Percentiles rank a stretch among this genome's conserved stretches.
Evolutionary conservation across 23 tunicate genomes (phyloP).

Genomic region (Trididemnum miniatum): DNA sequence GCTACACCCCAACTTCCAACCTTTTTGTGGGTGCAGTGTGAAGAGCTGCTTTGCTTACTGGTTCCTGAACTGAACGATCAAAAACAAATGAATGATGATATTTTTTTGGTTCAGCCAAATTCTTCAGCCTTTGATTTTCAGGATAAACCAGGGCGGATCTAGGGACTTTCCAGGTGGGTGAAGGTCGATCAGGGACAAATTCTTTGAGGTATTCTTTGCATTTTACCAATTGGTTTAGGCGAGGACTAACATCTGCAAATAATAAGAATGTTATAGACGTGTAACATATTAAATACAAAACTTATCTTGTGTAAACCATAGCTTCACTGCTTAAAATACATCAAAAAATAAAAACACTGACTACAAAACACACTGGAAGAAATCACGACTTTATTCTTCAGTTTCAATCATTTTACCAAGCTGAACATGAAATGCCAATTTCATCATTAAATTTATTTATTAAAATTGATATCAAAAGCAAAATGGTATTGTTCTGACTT

Average conservation of each 20-base stretch:
- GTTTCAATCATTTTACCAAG: too few relatives aligned
- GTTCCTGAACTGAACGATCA: conserved; percentile 50
- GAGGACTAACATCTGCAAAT: conserved; percentile 40
- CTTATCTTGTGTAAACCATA: too few relatives aligned
- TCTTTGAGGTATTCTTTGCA: conserved; percentile 53
- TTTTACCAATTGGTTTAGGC: conserved; percentile 58
- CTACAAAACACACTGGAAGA: too few relatives aligned
- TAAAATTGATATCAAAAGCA: too few relatives aligned
- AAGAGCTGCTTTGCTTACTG: conserved; percentile 35
- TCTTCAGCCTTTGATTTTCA: conserved; percentile 33
- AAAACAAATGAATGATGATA: conserved; percentile 54
- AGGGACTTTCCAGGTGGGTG: conserved; percentile 63
- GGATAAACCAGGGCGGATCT: conserved; percentile 44
- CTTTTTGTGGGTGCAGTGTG: conserved; percentile 47
- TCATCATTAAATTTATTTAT: too few relatives aligned
- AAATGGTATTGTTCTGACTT: too few relatives aligned
- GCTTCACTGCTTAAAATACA: too few relatives aligned
- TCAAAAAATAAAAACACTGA: too few relatives aligned
- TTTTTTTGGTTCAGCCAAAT: conserved; percentile 45
- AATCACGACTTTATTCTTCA: too few relatives aligned
- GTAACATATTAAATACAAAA: too few relatives aligned
- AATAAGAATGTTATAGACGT: background rate
- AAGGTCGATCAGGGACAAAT: conserved; percentile 62
- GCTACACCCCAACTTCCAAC: too few relatives aligned
- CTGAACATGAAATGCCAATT: too few relatives aligned